Conservation (phyloP, 2,797 vertebrate genomes). For the Sternarchorhynchus goeldii region DNA sequence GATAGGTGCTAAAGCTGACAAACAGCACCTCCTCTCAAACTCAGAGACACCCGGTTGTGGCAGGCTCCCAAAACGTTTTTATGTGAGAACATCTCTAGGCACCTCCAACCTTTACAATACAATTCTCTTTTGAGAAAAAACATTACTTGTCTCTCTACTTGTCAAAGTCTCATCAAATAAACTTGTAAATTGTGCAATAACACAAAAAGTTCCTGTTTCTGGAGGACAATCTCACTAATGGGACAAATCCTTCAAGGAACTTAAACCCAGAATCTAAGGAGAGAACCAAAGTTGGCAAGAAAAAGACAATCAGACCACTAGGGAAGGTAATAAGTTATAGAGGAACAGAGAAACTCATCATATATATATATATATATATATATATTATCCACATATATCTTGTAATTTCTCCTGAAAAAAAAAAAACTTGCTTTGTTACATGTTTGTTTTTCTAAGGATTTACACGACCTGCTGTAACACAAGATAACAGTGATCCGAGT, state of each 20-base stretch:
- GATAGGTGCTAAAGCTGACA: slow-evolving; percentile 35
- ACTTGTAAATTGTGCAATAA: not conserved
- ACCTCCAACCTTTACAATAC: slow-evolving; percentile 36
- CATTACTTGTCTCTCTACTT: not conserved
- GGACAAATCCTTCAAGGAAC: slow-evolving; percentile 3
- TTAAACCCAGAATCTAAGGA: not conserved
- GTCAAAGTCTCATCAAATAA: slow-evolving; percentile 12
- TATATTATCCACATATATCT: not conserved
- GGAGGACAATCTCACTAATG: slow-evolving; percentile 24
- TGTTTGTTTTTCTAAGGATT: not conserved
- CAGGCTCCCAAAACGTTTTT: slow-evolving; percentile 37
- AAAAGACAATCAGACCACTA: not conserved
- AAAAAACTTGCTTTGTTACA: not conserved
- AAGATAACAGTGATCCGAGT: not conserved
- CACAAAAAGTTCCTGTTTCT: slow-evolving; percentile 11
- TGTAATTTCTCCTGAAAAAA: not conserved
- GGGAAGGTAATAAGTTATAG: not conserved
- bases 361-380: slow-evolving; percentile 1
- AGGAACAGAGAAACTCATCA: not conserved
- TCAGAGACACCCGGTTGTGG: slow-evolving; percentile 32
- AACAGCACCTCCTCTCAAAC: slow-evolving; percentile 21
- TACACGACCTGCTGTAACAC: not conserved
- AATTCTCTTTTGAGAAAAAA: slow-evolving; percentile 35
- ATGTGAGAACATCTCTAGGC: slow-evolving; percentile 26
- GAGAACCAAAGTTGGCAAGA: not conserved